These are phyloP conservation scores for Chiridota heheva DNA, from an alignment of 35 echinoderm and acorn worm genomes.

Conservation along the genomic window DNA sequence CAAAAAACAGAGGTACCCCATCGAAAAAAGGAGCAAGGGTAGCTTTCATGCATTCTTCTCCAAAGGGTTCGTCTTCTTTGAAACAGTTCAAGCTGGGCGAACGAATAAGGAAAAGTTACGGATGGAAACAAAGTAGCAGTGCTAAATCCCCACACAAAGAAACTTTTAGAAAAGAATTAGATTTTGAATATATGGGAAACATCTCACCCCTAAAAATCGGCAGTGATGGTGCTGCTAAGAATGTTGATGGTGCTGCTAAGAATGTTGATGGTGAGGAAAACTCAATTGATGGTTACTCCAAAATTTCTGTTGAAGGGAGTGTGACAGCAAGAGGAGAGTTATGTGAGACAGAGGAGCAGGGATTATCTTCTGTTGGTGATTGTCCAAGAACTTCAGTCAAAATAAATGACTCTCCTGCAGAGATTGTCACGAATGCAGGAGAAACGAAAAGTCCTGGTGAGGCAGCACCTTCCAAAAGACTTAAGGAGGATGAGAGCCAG, in stretches of 20 bases:
- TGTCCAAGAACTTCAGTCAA: no score
- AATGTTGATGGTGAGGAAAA: neutral
- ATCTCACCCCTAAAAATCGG: neutral
- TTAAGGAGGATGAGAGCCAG: no score
- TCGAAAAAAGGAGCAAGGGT: no score
- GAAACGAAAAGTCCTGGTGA: no score
- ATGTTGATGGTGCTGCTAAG: neutral
- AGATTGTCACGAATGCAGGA: no score
- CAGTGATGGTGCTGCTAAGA: neutral
- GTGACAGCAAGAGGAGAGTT: no score
- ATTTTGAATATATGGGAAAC: neutral
- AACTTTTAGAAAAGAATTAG: slow-evolving; percentile 14
- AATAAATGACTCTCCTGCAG: no score
- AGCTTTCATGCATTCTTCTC: slow-evolving; percentile 25
- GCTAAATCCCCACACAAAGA: neutral
- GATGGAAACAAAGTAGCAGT: neutral
- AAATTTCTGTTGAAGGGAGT: no score
- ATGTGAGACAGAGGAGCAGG: no score
- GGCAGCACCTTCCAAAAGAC: no score
- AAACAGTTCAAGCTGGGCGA: slow-evolving; percentile 31
- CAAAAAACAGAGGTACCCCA: no score
- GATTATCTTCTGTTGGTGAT: no score
- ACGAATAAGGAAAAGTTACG: slow-evolving; percentile 27
- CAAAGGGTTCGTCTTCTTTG: slow-evolving; percentile 33
- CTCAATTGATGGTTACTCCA: neutral